phyloP scores from a whole-genome alignment of 1,140 invertebrate genomes.

The Hyles vespertilio region DNA sequence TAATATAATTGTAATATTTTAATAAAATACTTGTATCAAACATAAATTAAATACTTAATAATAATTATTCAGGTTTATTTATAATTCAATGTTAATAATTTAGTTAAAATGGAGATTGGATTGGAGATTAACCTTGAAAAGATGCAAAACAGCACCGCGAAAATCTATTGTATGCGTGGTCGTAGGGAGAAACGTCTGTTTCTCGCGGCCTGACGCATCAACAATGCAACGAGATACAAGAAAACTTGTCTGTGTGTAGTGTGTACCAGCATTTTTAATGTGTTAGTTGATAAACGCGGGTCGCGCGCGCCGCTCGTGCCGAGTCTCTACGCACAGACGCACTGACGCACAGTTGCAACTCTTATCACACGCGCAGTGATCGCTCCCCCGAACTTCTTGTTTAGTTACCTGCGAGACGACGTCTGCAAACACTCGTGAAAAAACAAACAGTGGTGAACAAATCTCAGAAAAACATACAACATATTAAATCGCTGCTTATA shows the following conservation, averaged over 20 bases:
- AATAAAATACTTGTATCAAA: no score
- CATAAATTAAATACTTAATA: no score
- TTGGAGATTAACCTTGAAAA: no score
- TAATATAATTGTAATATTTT: no score
- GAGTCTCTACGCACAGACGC: constrained; percentile 14
- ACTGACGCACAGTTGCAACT: constrained; percentile 12
- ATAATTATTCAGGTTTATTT: no score
- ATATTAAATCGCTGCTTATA: constrained; percentile 5
- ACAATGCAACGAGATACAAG: constrained; percentile 45
- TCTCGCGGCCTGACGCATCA: constrained; percentile 30
- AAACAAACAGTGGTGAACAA: background rate
- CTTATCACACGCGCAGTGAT: constrained; percentile 14
- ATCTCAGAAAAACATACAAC: no score
- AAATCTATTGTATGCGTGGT: no score
- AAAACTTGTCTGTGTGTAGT: constrained; percentile 41
- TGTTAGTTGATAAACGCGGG: constrained; percentile 63
- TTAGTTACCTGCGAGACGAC: background rate
- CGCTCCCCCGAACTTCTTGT: background rate
- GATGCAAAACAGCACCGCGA: no score
- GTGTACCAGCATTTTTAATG: constrained; percentile 52
- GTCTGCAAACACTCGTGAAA: background rate
- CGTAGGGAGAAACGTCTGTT: background rate
- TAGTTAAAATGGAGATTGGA: no score
- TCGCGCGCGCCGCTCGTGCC: constrained; percentile 49
- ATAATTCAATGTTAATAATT: no score